Base-by-base conservation (phyloP, 2,888 invertebrate species). In the Rhaphigaster nebulosa region DNA sequence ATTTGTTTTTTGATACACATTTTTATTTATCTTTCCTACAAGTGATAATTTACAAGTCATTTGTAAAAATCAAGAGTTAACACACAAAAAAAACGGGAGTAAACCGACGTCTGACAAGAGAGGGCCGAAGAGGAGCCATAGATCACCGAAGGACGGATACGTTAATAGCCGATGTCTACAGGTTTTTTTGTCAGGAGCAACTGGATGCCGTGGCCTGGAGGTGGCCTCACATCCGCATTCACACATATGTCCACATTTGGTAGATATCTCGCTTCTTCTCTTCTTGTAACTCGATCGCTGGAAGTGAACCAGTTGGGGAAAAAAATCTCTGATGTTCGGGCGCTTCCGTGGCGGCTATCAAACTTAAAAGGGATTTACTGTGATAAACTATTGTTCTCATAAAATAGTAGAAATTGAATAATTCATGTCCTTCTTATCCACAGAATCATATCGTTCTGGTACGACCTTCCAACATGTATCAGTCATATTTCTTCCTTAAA, bases 81-180 rank as follows among this genome's bases (percentile, higher is more conserved):
- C 4, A n/a, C 15, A 45, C 41, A 84, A n/a, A 45, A 84, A 80
- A 41, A 26, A 45, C 1, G 0, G 20, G 38, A 38, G 18, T 23
- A 38, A 76, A 20, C 38, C 45, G 84, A 4, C 45, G 41, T n/a
- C 26, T 45, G 84, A 84, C 70, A 76, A 29, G 80, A 41, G 80
- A 20, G 41, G 23, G 6, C 23, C 10, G 84, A 13, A n/a, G 84
- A 45, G 45, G 38, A 45, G 26, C 45, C 45, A 84, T 50, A 84
- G 45, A 45, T 84, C 45, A 84, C 84, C 41, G 4, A 4, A 50
- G 84, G 84, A 84, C 84, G 84, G 84, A 84, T 84, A 84, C 84
- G 84, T 38, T 84, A 84, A 84, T 84, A 84, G 84, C 84, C 84
- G 45, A 50, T 84, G 84, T 84, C 84, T 84, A 84, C 84, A 45